Evolutionary conservation across 2,113 vertebrate species (phyloP).

Genomic region (Climacteris rufus): DNA sequence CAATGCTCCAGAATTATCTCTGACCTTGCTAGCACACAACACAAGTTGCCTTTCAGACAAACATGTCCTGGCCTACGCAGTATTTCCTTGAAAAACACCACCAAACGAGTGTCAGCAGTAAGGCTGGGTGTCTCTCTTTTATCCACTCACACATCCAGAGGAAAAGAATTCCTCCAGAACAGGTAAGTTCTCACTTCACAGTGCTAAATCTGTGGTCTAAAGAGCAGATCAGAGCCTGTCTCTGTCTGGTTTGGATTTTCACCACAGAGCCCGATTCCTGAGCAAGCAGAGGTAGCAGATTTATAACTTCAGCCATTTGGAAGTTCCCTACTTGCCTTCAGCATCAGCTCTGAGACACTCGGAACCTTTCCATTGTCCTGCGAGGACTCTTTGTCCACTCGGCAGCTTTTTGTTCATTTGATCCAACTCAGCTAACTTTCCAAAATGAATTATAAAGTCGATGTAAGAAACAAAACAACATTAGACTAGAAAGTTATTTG

Average conservation of each 20-base stretch:
- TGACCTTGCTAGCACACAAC: background rate
- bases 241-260: background rate
- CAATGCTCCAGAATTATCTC: background rate
- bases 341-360: conserved; percentile 70
- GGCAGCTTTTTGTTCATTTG: conserved; percentile 70
- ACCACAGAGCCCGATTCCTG: background rate
- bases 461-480: background rate
- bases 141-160: background rate
- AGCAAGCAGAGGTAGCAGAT: background rate
- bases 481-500: background rate
- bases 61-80: background rate
- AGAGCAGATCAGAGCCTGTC: background rate
- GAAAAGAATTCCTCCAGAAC: background rate
- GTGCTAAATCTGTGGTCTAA: background rate
- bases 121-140: background rate
- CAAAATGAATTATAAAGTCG: background rate
- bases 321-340: conserved; percentile 41
- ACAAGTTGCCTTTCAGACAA: background rate
- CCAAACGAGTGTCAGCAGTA: background rate
- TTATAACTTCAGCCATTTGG: background rate
- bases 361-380: conserved; percentile 66
- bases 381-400: conserved; percentile 62
- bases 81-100: background rate
- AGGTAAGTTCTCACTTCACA: background rate
- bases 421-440: conserved; percentile 65